Conservation (phyloP, 2,797 vertebrate species). For the Gobionotothen gibberifrons region DNA sequence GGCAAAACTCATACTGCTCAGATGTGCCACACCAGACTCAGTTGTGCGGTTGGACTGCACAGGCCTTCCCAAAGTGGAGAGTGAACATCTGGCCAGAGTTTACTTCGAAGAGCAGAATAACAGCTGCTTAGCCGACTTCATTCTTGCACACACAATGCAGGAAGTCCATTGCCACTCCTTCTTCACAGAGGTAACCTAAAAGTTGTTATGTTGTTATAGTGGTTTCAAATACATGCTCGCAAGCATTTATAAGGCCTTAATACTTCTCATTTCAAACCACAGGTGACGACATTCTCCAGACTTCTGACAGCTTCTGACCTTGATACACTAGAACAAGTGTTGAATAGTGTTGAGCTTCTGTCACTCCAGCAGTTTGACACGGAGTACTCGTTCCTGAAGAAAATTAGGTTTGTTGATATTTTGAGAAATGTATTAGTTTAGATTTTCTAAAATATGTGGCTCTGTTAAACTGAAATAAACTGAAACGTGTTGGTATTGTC, state of each 20-base stretch:
- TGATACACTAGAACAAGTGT: conserved; percentile 74
- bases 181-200: conserved; percentile 91
- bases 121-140: conserved; percentile 88
- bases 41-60: conserved; percentile 87
- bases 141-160: conserved; percentile 74
- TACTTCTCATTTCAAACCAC: conserved; percentile 36
- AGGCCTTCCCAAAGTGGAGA: conserved; percentile 69
- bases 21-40: conserved; percentile 93
- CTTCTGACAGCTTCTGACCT: conserved; percentile 90
- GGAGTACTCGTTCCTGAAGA: conserved; percentile 91
- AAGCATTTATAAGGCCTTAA: background rate
- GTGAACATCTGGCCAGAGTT: conserved; percentile 65
- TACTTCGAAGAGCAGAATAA: conserved; percentile 90
- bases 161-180: conserved; percentile 15
- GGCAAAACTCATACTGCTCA: conserved; percentile 87
- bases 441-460: background rate
- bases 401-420: conserved; percentile 86
- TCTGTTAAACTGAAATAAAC: background rate
- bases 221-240: background rate
- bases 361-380: conserved; percentile 96
- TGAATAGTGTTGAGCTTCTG: conserved; percentile 81
- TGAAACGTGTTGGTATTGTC: background rate
- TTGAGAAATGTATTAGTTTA: background rate
- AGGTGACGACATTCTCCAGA: conserved; percentile 97
- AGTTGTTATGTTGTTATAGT: background rate